Percentiles rank a stretch among this genome's conserved stretches.
These are phyloP conservation scores for Apteryx owenii DNA, from an alignment of 2,113 vertebrate species.

Conservation along the genomic window DNA sequence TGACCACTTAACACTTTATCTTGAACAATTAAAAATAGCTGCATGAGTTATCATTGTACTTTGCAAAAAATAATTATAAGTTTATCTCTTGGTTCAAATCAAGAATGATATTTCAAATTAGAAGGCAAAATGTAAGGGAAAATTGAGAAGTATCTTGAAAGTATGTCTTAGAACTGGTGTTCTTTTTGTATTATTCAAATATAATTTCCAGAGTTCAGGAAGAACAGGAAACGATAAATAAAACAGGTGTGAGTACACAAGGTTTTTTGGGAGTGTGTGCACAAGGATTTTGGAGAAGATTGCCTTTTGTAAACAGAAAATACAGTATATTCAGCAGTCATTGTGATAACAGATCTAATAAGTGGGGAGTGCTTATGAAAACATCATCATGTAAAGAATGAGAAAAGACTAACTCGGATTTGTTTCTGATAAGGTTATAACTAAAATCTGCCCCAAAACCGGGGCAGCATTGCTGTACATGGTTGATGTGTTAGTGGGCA, in stretches of 20 bases:
- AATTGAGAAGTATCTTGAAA: neutral
- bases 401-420: neutral
- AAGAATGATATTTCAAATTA: neutral
- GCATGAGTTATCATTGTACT: neutral
- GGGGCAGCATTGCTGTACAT: neutral
- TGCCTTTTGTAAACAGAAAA: neutral
- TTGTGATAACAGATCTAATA: neutral
- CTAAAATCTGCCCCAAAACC: conserved; percentile 16
- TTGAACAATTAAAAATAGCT: neutral
- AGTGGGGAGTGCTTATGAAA: neutral
- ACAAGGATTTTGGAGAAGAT: neutral
- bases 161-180: neutral
- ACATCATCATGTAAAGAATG: neutral
- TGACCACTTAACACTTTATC: neutral
- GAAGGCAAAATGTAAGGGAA: neutral
- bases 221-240: neutral
- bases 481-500: neutral
- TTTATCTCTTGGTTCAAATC: neutral
- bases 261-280: neutral
- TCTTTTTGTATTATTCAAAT: neutral
- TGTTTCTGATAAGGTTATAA: neutral
- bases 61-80: neutral
- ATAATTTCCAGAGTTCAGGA: neutral
- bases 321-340: neutral
- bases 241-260: neutral